Evolutionary conservation across 2,888 invertebrate genomes (phyloP).

Genomic region (Caenorhabditis zanzibari): DNA sequence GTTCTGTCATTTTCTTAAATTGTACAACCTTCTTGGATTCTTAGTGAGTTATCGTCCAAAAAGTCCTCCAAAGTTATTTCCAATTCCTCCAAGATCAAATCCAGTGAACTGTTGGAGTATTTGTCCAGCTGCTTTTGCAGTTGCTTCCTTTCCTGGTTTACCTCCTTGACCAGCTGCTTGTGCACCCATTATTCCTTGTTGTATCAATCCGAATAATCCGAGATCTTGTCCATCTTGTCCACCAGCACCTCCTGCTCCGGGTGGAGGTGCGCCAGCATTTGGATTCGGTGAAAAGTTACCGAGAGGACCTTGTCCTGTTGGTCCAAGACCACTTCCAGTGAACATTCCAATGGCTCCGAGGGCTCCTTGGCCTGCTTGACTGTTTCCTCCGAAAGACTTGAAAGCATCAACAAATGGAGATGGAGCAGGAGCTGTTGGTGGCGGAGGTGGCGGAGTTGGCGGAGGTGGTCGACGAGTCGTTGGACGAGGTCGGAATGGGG

Average conservation of each 20-base stretch:
- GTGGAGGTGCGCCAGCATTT: constrained; percentile 40
- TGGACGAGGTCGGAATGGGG: constrained; percentile 66
- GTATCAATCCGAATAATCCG: constrained; percentile 70
- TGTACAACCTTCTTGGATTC: not conserved
- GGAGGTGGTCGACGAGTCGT: constrained; percentile 42
- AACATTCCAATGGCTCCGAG: constrained; percentile 68
- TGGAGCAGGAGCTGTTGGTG: constrained; percentile 59
- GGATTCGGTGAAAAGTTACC: constrained; percentile 63
- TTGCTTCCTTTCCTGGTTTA: constrained; percentile 67
- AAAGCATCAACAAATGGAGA: constrained; percentile 62
- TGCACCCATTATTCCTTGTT: constrained; percentile 70
- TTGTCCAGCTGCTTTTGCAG: constrained; percentile 67
- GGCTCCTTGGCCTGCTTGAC: constrained; percentile 56
- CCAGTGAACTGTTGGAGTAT: constrained; percentile 74
- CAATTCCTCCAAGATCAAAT: constrained; percentile 70
- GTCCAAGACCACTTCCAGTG: constrained; percentile 63
- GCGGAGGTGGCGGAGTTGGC: constrained; percentile 63
- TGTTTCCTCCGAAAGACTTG: constrained; percentile 54
- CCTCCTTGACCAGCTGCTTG: constrained; percentile 68
- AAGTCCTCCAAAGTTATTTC: constrained; percentile 68
- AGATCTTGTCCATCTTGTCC: constrained; percentile 70
- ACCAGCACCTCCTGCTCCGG: constrained; percentile 25
- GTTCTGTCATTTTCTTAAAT: constrained; percentile 20
- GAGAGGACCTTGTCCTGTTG: constrained; percentile 64
- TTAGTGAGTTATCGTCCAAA: constrained; percentile 43